Evolutionary conservation across 2,113 vertebrate genomes (phyloP).

Genomic region (Psammodynastes pulverulentus): DNA sequence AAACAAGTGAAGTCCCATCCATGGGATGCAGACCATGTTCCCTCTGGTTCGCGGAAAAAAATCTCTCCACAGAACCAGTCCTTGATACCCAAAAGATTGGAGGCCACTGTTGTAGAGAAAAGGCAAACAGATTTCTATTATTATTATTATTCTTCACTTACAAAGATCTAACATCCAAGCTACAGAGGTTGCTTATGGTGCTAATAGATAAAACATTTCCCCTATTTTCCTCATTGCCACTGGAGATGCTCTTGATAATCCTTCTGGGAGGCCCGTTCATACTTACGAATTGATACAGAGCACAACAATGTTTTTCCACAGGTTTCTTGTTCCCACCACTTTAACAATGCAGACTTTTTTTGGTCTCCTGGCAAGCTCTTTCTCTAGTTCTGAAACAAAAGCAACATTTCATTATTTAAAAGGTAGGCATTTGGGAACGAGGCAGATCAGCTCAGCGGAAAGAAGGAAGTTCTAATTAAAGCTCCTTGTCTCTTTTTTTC

Average conservation of each 20-base stretch:
- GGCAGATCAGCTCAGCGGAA: fast-evolving
- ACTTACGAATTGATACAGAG: constrained; percentile 99
- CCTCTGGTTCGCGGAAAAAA: too few species aligned
- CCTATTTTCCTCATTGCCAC: neutral
- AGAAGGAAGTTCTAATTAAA: neutral
- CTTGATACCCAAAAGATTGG: too few species aligned
- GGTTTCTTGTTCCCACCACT: constrained; percentile 91
- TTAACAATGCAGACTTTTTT: constrained; percentile 91
- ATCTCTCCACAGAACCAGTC: too few species aligned
- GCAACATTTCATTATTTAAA: neutral
- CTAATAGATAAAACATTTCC: neutral
- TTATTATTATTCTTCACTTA: neutral
- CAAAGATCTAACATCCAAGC: neutral
- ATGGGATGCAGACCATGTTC: too few species aligned
- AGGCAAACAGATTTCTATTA: neutral
- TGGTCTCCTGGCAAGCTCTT: constrained; percentile 84
- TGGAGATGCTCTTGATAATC: neutral
- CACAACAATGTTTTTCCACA: constrained; percentile 98
- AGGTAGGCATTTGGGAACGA: neutral
- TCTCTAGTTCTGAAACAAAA: constrained; percentile 85
- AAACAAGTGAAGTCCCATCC: too few species aligned
- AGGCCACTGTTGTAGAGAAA: neutral
- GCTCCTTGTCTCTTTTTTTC: fast-evolving
- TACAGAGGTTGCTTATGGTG: neutral
- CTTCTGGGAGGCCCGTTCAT: neutral